Conservation (phyloP, 1,140 invertebrate species). For the Diorhabda carinulata region DNA sequence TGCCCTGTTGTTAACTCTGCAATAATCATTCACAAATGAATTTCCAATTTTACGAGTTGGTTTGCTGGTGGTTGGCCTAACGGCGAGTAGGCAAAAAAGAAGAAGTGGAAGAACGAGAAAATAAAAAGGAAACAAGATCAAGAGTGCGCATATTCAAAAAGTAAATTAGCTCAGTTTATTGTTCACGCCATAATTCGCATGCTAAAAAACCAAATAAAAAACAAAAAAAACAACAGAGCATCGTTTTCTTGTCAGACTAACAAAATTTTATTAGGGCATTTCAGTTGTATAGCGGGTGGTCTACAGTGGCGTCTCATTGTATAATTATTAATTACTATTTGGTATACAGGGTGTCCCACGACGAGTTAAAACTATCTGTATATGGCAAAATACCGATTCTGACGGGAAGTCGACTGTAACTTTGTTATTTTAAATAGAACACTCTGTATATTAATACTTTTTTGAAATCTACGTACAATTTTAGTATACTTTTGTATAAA, state of each 20-base stretch:
- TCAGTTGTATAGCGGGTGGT: slow-evolving; percentile 12
- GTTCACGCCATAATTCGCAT: slow-evolving; percentile 16
- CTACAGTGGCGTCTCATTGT: slow-evolving; percentile 4
- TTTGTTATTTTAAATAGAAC: too few species aligned
- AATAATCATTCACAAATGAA: background rate
- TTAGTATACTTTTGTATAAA: too few species aligned
- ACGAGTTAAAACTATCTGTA: too few species aligned
- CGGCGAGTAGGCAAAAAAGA: background rate
- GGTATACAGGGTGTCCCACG: too few species aligned
- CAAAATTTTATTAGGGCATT: slow-evolving; percentile 19
- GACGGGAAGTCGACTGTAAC: too few species aligned
- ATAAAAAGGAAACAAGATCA: background rate
- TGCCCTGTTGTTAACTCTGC: background rate
- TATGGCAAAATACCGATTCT: too few species aligned
- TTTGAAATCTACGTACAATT: too few species aligned
- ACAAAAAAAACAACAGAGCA: background rate
- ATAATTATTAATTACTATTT: background rate
- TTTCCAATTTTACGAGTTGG: slow-evolving; percentile 3
- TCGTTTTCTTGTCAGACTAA: slow-evolving; percentile 8
- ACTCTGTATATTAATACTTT: too few species aligned
- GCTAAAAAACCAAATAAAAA: slow-evolving; percentile 7
- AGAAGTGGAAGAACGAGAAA: background rate
- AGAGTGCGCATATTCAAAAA: slow-evolving; percentile 11
- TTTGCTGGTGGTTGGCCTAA: background rate
- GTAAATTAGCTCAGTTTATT: slow-evolving; percentile 16